These are phyloP conservation scores for fruit fly (Drosophila melanogaster) DNA, from an alignment of 1,140 invertebrate species.

Conservation along the genomic window DNA sequence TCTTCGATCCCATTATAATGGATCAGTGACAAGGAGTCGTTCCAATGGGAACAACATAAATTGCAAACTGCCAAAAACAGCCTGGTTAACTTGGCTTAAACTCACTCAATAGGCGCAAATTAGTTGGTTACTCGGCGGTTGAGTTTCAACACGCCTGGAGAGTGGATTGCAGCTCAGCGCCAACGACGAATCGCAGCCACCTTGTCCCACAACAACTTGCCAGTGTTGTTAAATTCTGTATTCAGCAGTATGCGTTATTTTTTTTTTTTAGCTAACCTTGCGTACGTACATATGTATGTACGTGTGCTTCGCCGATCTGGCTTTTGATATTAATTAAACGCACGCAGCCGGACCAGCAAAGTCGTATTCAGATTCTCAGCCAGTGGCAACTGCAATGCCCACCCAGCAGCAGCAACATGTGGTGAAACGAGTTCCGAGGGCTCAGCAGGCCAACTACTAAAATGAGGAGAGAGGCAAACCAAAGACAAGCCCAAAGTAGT, in stretches of 20 bases:
- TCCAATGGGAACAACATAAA: constrained; percentile 44
- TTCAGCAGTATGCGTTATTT: not conserved
- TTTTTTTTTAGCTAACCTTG: constrained; percentile 14
- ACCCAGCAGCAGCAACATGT: constrained; percentile 45
- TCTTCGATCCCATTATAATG: not conserved
- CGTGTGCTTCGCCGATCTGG: constrained; percentile 57
- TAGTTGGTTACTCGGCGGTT: constrained; percentile 41
- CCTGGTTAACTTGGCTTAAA: constrained; percentile 50
- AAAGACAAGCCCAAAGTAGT: constrained; percentile 7
- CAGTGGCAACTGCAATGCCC: constrained; percentile 61
- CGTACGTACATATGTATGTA: constrained; percentile 24
- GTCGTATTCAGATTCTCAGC: constrained; percentile 26
- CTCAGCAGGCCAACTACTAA: constrained; percentile 31
- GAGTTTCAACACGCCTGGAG: constrained; percentile 45
- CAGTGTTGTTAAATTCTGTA: constrained; percentile 40
- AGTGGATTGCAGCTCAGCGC: constrained; percentile 20
- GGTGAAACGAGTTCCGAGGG: constrained; percentile 65
- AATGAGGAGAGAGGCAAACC: constrained; percentile 22
- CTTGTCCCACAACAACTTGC: constrained; percentile 81
- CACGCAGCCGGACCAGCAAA: constrained; percentile 52
- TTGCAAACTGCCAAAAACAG: constrained; percentile 68
- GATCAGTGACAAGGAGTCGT: constrained; percentile 24
- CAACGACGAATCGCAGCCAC: constrained; percentile 64
- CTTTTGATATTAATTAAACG: constrained; percentile 78
- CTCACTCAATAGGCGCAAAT: constrained; percentile 31